Base-by-base conservation (phyloP, 2,888 invertebrate genomes). In the Synergus umbraculus region DNA sequence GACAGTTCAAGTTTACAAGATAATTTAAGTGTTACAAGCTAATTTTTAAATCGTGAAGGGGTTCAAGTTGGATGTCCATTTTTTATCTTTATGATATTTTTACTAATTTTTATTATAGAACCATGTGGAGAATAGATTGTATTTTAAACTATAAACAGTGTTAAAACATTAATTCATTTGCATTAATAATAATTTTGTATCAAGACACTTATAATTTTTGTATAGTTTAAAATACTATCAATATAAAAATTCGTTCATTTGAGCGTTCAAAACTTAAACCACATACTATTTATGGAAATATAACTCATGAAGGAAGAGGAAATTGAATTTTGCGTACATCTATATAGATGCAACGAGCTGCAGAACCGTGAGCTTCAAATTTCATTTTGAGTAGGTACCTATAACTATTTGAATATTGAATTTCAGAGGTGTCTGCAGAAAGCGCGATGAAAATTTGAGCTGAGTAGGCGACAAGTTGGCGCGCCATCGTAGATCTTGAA, bases 371-470 rank as follows among this genome's bases (percentile, higher is more conserved):
- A 85, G 84, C 83, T 86, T 85, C 84, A 84, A 87, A 87, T 88
- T 85, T 86, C 85, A 87, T 89, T 86, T 85, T 77, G 58, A 82
- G 84, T 81, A 80, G 81, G 81, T 83, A 83, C 80, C 81, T 83
- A 82, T 81, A 85, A 86, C 87, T 86, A 86, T 85, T 85, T 84
- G 83, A 82, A 86, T 87, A 89, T 88, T 87, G 85, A 85, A 89
- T 89, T 87, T 85, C 82, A 81, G 77, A 81, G 81, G 83, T 83
- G 83, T 83, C 82, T 83, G 77, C 66, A 79, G 79, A 67, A 81
- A 82, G 82, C 83, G 82, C 83, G 84, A 86, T 83, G 85, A 85
- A 85, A 85, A 81, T 82, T 81, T 76, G 78, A 82, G 79, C 79
- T 78, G 77, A n/a, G n/a, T n/a, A 22, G 49, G 65, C 46, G 49